Percentiles rank a stretch among this genome's conserved stretches.
Conservation (phyloP, 2,888 invertebrate species). For the Hyposoter dolosus region DNA sequence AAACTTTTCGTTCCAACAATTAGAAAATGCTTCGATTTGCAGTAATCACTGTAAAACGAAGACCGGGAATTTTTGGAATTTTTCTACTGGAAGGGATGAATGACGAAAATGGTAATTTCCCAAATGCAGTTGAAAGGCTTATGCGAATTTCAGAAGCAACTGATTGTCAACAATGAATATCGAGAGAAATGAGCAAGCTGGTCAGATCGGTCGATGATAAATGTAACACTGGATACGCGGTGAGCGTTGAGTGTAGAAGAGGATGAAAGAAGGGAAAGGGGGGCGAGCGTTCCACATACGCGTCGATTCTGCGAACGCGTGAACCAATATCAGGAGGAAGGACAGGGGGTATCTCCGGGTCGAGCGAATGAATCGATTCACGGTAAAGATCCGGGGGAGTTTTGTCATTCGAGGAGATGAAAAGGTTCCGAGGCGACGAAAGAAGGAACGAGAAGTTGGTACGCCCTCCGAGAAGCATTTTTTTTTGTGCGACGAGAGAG, state of each 20-base stretch:
- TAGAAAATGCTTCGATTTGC: not conserved
- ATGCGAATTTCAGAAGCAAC: not conserved
- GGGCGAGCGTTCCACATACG: not conserved
- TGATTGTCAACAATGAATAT: not conserved
- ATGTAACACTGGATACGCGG: not conserved
- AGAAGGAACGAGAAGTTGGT: not conserved
- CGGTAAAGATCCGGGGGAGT: constrained; percentile 37
- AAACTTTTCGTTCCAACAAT: not conserved
- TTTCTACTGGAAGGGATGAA: not conserved
- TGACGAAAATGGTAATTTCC: not conserved
- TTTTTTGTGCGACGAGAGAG: constrained; percentile 18
- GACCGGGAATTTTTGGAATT: not conserved
- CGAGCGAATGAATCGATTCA: constrained; percentile 39
- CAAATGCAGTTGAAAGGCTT: not conserved
- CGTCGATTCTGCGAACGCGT: constrained; percentile 45
- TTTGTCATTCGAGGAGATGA: constrained; percentile 11
- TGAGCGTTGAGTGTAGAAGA: not conserved
- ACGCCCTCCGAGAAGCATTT: not conserved
- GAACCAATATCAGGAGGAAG: constrained; percentile 49
- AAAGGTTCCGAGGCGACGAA: constrained; percentile 2
- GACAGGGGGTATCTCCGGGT: constrained; percentile 27
- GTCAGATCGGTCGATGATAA: constrained; percentile 6
- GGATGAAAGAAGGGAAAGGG: not conserved
- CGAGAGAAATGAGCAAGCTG: not conserved
- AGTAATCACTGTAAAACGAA: not conserved